phyloP scores from a whole-genome alignment of 1,140 invertebrate species.

The Hermetia illucens region DNA sequence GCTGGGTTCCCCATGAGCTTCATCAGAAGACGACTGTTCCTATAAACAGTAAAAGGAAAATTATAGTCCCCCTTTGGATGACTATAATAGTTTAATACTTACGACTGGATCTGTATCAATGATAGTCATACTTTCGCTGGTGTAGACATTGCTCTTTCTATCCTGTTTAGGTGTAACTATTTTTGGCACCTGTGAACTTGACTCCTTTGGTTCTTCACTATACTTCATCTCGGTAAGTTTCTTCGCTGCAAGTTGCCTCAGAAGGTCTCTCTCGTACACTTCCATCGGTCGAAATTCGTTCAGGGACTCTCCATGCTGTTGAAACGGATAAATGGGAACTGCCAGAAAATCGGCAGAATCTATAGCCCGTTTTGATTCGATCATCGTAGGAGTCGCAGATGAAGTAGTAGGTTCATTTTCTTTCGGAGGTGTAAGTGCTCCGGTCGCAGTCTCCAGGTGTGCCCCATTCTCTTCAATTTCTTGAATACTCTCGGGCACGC shows the following conservation, averaged over 20 bases:
- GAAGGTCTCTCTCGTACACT: slow-evolving; percentile 27
- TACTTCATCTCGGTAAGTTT: background rate
- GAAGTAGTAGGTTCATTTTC: too few species aligned
- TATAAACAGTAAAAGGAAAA: too few species aligned
- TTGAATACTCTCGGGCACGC: slow-evolving; percentile 36
- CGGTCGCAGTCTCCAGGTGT: background rate
- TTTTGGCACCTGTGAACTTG: slow-evolving; percentile 26
- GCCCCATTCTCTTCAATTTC: slow-evolving; percentile 21
- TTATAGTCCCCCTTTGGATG: background rate
- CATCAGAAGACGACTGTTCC: slow-evolving; percentile 26
- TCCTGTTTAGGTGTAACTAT: slow-evolving; percentile 12
- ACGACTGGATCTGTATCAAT: slow-evolving; percentile 39
- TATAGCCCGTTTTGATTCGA: too few species aligned
- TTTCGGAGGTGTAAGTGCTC: slow-evolving; percentile 12
- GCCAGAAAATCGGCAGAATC: slow-evolving; percentile 13
- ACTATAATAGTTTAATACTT: slow-evolving; percentile 10
- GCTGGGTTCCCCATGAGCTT: slow-evolving; percentile 19
- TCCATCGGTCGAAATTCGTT: slow-evolving; percentile 25
- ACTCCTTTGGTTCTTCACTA: slow-evolving; percentile 2
- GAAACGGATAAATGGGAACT: slow-evolving; percentile 20
- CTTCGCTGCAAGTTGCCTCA: slow-evolving; percentile 7
- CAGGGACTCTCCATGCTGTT: slow-evolving; percentile 21
- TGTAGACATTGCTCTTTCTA: slow-evolving; percentile 23
- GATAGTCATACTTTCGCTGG: slow-evolving; percentile 37
- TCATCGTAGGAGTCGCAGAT: too few species aligned